phyloP scores from a whole-genome alignment of 53 echinoderm and acorn worm species.

The Stichopus horrens region DNA sequence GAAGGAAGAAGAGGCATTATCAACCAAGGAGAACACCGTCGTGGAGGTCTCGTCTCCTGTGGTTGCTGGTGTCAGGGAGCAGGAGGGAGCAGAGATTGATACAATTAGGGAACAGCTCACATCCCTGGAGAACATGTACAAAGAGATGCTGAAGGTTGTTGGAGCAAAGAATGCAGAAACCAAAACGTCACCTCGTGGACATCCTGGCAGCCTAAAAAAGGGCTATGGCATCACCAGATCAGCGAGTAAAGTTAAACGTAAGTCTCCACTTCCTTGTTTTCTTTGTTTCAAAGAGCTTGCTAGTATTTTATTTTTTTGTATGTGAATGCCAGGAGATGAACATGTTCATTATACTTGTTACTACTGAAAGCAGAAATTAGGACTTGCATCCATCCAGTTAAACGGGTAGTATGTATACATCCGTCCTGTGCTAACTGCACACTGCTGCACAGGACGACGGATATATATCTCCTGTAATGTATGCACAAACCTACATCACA shows the following conservation, averaged over 20 bases:
- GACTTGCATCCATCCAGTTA: no score
- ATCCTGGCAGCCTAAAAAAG: background rate
- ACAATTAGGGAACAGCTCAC: slow-evolving; percentile 74
- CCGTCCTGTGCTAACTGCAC: no score
- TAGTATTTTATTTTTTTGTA: no score
- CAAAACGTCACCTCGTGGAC: background rate
- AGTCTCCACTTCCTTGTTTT: background rate
- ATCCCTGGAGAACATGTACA: slow-evolving; percentile 89
- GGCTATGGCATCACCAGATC: background rate
- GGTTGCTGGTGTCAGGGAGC: slow-evolving; percentile 11
- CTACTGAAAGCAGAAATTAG: no score
- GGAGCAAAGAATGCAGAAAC: slow-evolving; percentile 8
- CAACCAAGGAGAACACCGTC: background rate
- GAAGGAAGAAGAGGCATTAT: slow-evolving; percentile 21
- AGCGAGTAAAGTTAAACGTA: slow-evolving; percentile 31
- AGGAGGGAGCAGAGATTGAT: slow-evolving; percentile 67
- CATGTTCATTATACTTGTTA: no score
- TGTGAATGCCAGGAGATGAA: no score
- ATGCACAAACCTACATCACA: no score
- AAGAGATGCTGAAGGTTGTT: slow-evolving; percentile 74
- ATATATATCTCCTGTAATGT: no score
- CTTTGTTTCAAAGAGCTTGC: background rate
- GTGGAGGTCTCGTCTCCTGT: background rate
- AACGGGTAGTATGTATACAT: no score
- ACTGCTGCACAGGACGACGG: no score